Evolutionary conservation across 2,888 invertebrate species (phyloP).

Genomic region (Dynastes hyllus): DNA sequence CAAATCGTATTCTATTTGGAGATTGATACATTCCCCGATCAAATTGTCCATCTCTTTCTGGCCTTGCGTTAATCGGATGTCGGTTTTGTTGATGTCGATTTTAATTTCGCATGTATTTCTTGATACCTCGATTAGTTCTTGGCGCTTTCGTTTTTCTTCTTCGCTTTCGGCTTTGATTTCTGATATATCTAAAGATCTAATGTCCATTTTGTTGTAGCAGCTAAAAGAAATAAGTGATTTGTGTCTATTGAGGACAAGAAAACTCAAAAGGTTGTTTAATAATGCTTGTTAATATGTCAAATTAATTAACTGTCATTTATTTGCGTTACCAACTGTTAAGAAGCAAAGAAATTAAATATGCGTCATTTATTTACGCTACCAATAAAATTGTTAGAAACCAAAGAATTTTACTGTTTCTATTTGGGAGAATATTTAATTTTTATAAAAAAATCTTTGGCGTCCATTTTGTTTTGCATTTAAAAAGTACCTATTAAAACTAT

Average conservation of each 20-base stretch:
- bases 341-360: too few species aligned
- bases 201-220: background rate
- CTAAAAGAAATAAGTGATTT: background rate
- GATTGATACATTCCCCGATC: slow-evolving; percentile 15
- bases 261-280: background rate
- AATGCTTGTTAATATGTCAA: too few species aligned
- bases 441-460: too few species aligned
- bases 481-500: too few species aligned
- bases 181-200: background rate
- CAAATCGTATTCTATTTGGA: slow-evolving; percentile 31
- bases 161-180: slow-evolving; percentile 26
- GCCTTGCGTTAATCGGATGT: background rate
- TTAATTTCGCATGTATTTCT: slow-evolving; percentile 53
- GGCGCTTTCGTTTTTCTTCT: slow-evolving; percentile 15
- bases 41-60: slow-evolving; percentile 22
- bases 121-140: slow-evolving; percentile 48
- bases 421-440: too few species aligned
- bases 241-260: background rate
- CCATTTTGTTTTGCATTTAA: too few species aligned
- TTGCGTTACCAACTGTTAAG: too few species aligned
- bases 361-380: too few species aligned
- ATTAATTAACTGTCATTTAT: too few species aligned
- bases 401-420: too few species aligned
- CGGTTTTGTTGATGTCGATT: slow-evolving; percentile 36
- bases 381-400: too few species aligned